These are phyloP conservation scores for Atethmia centrago DNA, from an alignment of 2,888 invertebrate species.

Conservation along the genomic window DNA sequence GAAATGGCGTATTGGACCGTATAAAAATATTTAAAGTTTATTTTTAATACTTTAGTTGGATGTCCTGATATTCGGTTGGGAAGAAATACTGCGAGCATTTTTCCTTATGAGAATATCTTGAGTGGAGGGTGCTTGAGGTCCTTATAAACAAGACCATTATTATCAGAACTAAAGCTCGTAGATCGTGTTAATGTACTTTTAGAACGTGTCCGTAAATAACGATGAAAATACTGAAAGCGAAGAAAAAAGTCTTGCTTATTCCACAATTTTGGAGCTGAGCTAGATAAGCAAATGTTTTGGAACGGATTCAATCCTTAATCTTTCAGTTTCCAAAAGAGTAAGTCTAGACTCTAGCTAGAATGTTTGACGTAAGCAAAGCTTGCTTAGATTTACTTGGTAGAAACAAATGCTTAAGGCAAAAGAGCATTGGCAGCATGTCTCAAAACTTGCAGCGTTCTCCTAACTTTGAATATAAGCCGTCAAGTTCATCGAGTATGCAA, in stretches of 20 bases:
- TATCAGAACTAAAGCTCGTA: conserved; percentile 84
- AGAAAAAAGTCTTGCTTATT: conserved; percentile 27
- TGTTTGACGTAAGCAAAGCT: conserved; percentile 32
- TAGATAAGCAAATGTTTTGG: conserved; percentile 29
- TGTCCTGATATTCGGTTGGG: conserved; percentile 66
- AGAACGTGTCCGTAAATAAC: conserved; percentile 76
- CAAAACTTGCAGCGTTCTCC: conserved; percentile 39
- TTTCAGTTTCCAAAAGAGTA: conserved; percentile 30
- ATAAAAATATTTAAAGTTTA: conserved; percentile 44
- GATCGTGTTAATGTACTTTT: conserved; percentile 82
- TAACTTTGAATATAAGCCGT: conserved; percentile 53
- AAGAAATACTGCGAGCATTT: conserved; percentile 69
- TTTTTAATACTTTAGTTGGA: conserved; percentile 28
- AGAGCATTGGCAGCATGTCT: conserved; percentile 36
- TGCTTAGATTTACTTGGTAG: conserved; percentile 10
- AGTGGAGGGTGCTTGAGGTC: conserved; percentile 74
- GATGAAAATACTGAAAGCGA: conserved; percentile 44
- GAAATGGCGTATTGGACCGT: conserved; percentile 53
- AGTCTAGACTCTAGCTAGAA: conserved; percentile 6
- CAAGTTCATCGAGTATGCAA: conserved; percentile 51
- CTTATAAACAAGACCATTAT: conserved; percentile 87
- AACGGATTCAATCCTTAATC: conserved; percentile 22
- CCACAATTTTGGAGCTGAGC: background rate
- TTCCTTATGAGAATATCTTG: conserved; percentile 69
- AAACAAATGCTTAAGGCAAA: conserved; percentile 31